Percentiles rank a stretch among this genome's conserved stretches.
These are phyloP conservation scores for Bradypodion ventrale DNA, from an alignment of 2,797 vertebrate species.

Conservation along the genomic window DNA sequence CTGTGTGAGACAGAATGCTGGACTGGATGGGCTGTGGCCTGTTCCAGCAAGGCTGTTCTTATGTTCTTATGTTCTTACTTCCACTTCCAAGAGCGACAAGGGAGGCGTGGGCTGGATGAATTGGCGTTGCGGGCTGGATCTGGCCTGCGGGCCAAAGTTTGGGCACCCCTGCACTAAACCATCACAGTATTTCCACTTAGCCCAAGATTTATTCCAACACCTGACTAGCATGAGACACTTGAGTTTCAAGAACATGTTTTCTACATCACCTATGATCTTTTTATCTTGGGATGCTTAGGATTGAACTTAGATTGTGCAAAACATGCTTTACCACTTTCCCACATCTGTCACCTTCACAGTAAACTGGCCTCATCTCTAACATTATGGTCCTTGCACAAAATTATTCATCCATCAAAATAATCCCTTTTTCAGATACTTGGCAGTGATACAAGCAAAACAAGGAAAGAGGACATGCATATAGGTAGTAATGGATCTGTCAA, in stretches of 20 bases:
- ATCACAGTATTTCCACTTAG: neutral
- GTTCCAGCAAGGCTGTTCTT: too few species aligned
- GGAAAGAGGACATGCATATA: neutral
- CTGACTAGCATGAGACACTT: neutral
- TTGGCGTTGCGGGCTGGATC: too few species aligned
- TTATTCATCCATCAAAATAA: neutral
- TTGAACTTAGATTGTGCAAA: neutral
- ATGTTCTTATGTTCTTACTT: too few species aligned
- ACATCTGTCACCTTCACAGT: neutral
- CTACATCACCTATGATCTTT: neutral
- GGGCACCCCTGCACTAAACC: too few species aligned
- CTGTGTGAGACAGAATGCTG: too few species aligned
- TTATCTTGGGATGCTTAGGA: neutral
- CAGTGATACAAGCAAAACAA: neutral
- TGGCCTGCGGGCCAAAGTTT: too few species aligned
- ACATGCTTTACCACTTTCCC: neutral
- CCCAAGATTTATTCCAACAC: neutral
- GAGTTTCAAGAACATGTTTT: neutral
- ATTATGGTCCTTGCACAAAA: neutral
- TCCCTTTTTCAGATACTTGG: neutral
- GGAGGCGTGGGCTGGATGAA: too few species aligned
- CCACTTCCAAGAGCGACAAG: too few species aligned
- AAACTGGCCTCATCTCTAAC: neutral
- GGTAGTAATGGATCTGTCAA: neutral
- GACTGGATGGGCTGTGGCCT: too few species aligned